Percentiles rank a stretch among this genome's conserved stretches.
Conservation (phyloP, 1,140 invertebrate species). For the Melanaphis sacchari region DNA sequence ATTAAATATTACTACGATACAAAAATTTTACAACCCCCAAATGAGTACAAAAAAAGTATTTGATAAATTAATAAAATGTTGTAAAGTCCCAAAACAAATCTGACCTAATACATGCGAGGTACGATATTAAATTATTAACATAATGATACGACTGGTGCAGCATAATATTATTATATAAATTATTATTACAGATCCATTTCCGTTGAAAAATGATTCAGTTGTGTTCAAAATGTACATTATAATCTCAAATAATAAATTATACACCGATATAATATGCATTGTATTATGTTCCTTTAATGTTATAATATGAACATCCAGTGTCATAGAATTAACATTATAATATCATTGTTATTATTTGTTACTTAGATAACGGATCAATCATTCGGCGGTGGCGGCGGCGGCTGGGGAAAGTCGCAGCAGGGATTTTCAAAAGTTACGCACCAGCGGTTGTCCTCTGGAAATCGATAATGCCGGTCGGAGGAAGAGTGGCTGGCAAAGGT, state of each 20-base stretch:
- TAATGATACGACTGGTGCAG: background rate
- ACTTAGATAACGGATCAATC: background rate
- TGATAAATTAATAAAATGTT: background rate
- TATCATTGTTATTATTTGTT: background rate
- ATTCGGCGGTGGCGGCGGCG: background rate
- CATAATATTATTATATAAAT: too few species aligned
- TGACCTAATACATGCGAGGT: background rate
- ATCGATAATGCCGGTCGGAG: conserved; percentile 45
- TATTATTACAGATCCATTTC: background rate
- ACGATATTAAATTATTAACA: background rate
- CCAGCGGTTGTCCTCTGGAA: background rate
- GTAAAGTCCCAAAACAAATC: background rate
- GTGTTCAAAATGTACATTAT: background rate
- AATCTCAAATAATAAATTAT: background rate
- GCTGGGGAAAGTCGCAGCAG: background rate
- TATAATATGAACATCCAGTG: too few species aligned
- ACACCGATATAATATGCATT: too few species aligned
- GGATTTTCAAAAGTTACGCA: conserved; percentile 26
- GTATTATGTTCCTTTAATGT: too few species aligned
- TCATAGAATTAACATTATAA: background rate
- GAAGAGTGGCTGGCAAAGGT: conserved; percentile 40
- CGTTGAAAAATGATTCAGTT: background rate
- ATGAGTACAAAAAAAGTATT: background rate
- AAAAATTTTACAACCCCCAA: too few species aligned
- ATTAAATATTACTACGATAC: too few species aligned